Evolutionary conservation across 2,797 vertebrate species (phyloP).

Genomic region (Amblyraja radiata): DNA sequence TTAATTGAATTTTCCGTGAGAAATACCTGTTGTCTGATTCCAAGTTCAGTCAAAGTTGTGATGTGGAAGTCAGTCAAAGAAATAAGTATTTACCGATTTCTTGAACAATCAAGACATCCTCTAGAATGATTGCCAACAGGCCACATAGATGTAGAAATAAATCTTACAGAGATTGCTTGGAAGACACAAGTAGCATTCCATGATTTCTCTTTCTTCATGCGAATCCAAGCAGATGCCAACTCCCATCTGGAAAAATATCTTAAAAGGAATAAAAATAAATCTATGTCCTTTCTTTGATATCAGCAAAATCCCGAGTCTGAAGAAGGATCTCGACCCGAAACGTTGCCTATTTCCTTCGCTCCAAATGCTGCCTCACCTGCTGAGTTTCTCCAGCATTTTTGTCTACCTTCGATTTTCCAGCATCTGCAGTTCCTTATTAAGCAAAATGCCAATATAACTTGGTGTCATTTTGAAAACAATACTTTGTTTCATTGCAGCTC

Average conservation of each 20-base stretch:
- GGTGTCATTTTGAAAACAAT: background rate
- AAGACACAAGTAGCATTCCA: background rate
- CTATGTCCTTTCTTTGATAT: background rate
- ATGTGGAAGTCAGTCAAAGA: background rate
- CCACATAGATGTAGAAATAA: background rate
- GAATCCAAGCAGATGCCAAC: background rate
- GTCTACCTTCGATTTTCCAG: too few species aligned
- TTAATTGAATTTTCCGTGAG: background rate
- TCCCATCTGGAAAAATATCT: background rate
- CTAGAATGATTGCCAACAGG: background rate
- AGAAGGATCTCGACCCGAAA: too few species aligned
- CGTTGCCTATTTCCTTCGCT: too few species aligned
- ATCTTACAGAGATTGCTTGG: background rate
- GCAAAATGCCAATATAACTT: background rate
- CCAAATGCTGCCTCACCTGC: too few species aligned
- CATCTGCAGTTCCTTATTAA: too few species aligned
- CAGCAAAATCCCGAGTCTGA: background rate
- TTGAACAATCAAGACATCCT: background rate
- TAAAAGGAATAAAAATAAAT: background rate
- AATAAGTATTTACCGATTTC: background rate
- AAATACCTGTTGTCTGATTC: background rate
- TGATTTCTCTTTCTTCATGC: background rate
- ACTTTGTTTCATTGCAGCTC: background rate
- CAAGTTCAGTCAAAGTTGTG: background rate
- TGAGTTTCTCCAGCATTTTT: too few species aligned